These are phyloP conservation scores for Adelphocoris suturalis DNA, from an alignment of 2,888 invertebrate genomes.

Conservation along the genomic window DNA sequence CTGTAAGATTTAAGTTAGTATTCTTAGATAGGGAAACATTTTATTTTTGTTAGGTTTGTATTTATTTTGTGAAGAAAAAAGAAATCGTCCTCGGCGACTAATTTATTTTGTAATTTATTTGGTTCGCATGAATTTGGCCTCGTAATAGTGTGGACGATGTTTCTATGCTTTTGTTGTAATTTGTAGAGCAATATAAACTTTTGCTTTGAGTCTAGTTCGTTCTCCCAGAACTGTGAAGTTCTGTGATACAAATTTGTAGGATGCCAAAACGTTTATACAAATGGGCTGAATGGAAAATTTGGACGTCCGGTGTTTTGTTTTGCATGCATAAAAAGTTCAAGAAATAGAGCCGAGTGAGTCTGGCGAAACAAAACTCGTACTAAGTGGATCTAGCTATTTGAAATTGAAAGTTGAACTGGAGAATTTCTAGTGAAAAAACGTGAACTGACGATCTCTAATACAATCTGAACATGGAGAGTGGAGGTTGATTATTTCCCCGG, in stretches of 20 bases:
- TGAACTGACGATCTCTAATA: too few relatives aligned
- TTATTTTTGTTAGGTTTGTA: constrained; percentile 54
- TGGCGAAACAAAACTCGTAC: too few relatives aligned
- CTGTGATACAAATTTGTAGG: not conserved
- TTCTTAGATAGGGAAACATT: constrained; percentile 38
- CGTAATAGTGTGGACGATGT: constrained; percentile 53
- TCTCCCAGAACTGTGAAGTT: not conserved
- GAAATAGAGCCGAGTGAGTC: too few relatives aligned
- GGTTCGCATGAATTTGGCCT: constrained; percentile 47
- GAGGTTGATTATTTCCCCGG: too few relatives aligned
- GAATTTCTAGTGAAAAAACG: too few relatives aligned
- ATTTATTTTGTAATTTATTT: constrained; percentile 59
- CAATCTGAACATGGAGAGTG: too few relatives aligned
- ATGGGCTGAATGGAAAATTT: too few relatives aligned
- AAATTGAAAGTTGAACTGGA: too few relatives aligned
- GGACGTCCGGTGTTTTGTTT: too few relatives aligned
- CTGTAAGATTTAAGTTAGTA: constrained; percentile 52
- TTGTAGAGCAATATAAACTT: constrained; percentile 65
- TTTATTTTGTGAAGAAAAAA: constrained; percentile 45
- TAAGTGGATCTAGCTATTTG: too few relatives aligned
- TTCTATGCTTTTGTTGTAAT: constrained; percentile 61
- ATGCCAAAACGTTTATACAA: too few relatives aligned
- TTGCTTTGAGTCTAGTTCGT: constrained; percentile 61
- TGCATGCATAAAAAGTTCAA: too few relatives aligned
- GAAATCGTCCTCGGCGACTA: constrained; percentile 8